Evolutionary conservation across 2,113 vertebrate genomes (phyloP), one percentile per base, ranked within the genome.

Genomic region (Zosterops borbonicus): DNA sequence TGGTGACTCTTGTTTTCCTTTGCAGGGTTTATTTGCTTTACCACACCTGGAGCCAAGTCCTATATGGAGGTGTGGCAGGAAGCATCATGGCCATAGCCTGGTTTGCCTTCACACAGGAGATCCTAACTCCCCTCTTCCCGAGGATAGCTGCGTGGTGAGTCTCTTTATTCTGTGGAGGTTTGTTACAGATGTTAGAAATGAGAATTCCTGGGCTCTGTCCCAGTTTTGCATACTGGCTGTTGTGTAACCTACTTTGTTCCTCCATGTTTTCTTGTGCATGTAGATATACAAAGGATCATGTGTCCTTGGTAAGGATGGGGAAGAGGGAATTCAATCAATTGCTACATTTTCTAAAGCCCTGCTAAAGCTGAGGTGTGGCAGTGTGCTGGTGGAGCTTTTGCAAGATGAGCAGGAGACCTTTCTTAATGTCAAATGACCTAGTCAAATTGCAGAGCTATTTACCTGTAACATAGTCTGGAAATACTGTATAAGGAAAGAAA

Each of bases 61-160:
- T 99, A 79, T 99, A 99, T 20, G 99, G 99, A 71, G 99, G 98
- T 65, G 86, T 99, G 89, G 98, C 98, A 8, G 99, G 99, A 81
- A 97, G 98, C 96, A 94, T 98, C 47, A 98, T 99, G 96, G 99
- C 98, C 39, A 90, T 99, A 79, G 92, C 98, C 96, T 99, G 99
- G 99, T 99, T 99, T 97, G 97, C 98, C 97, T 98, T 99, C 98
- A 99, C 99, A 52, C 99, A 99, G 95, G 99, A 99, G 97, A 98
- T 99, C 95, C 96, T 99, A 95, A 99, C 99, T 56, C 99, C 99
- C 6, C 97, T 99, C 88, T 99, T 99, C 97, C 99, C 99, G 68
- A 99, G 99, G 98, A 99, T 99, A 98, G 99, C 99, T 96, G 99
- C 99, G 2, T 99, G 99, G 99, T 99, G 98, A 98, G 97, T 90